Evolutionary conservation across 2,888 invertebrate species (phyloP).

Genomic region (Cremastinae sp.): DNA sequence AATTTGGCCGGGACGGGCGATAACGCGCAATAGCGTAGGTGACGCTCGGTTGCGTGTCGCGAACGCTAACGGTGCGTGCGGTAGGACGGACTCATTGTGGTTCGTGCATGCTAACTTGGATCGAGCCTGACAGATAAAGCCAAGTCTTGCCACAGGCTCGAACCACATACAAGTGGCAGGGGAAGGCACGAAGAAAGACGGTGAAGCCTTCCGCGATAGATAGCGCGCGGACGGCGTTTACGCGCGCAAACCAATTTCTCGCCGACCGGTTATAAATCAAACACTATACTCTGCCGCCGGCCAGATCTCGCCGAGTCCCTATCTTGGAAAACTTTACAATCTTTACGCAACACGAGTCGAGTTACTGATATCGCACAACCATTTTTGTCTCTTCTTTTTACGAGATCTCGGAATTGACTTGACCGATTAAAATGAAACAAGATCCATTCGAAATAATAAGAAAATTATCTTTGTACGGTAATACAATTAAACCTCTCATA

Average conservation of each 20-base stretch:
- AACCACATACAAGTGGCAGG: neutral
- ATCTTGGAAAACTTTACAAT: conserved; percentile 65
- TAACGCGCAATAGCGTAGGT: conserved; percentile 26
- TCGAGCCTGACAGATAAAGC: conserved; percentile 67
- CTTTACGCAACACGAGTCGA: conserved; percentile 27
- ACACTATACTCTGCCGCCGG: conserved; percentile 66
- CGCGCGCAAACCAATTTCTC: conserved; percentile 65
- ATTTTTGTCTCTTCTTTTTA: too few species aligned
- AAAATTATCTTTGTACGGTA: too few species aligned
- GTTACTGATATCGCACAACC: too few species aligned
- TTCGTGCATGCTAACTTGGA: conserved; percentile 63
- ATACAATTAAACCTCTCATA: too few species aligned
- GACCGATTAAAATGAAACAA: too few species aligned
- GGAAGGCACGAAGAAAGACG: conserved; percentile 61
- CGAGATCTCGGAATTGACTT: too few species aligned
- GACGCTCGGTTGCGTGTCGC: conserved; percentile 51
- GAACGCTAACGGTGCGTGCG: conserved; percentile 41
- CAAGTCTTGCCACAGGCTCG: conserved; percentile 32
- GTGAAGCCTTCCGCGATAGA: conserved; percentile 59
- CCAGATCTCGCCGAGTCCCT: conserved; percentile 62
- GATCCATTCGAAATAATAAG: too few species aligned
- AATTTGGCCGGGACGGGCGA: neutral
- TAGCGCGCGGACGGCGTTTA: conserved; percentile 55
- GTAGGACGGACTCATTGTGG: conserved; percentile 43
- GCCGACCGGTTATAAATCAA: conserved; percentile 73